Evolutionary conservation across 2,888 invertebrate species (phyloP).

Genomic region (Megastigmus dorsalis): DNA sequence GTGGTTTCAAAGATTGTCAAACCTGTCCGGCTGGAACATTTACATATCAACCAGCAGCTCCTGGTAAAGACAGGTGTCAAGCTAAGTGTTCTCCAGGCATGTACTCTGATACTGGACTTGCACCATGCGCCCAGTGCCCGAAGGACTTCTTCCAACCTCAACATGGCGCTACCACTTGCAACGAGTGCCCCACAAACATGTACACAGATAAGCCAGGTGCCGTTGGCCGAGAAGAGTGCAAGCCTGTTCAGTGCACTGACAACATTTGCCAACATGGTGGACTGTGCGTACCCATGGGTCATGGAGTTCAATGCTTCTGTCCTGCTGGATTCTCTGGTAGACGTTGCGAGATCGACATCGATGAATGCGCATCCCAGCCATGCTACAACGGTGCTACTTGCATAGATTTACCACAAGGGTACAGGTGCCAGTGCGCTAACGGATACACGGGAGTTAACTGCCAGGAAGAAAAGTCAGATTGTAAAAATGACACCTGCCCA

Average conservation of each 20-base stretch:
- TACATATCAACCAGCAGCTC: slow-evolving; percentile 94
- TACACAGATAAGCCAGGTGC: slow-evolving; percentile 88
- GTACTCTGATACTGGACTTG: slow-evolving; percentile 94
- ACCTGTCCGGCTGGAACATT: slow-evolving; percentile 92
- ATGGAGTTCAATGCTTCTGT: slow-evolving; percentile 93
- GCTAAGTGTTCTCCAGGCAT: slow-evolving; percentile 92
- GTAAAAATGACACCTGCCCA: slow-evolving; percentile 91
- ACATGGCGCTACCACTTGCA: slow-evolving; percentile 89
- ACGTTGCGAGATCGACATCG: slow-evolving; percentile 94
- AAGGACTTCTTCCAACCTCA: slow-evolving; percentile 92
- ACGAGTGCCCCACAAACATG: slow-evolving; percentile 93
- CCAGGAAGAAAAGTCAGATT: slow-evolving; percentile 94
- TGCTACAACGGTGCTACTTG: slow-evolving; percentile 96
- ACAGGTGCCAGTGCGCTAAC: slow-evolving; percentile 89
- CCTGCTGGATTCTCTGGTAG: slow-evolving; percentile 96
- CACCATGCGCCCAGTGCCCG: slow-evolving; percentile 95
- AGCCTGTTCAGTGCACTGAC: slow-evolving; percentile 90
- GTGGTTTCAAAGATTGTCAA: slow-evolving; percentile 95
- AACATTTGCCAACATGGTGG: slow-evolving; percentile 94
- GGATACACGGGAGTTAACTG: slow-evolving; percentile 96
- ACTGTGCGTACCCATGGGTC: slow-evolving; percentile 91
- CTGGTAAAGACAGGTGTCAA: slow-evolving; percentile 87
- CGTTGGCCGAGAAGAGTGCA: slow-evolving; percentile 89
- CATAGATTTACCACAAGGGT: slow-evolving; percentile 93
- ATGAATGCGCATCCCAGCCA: slow-evolving; percentile 95